Conservation (phyloP, 2,888 invertebrate species). For the Eustalomyia histrio region DNA sequence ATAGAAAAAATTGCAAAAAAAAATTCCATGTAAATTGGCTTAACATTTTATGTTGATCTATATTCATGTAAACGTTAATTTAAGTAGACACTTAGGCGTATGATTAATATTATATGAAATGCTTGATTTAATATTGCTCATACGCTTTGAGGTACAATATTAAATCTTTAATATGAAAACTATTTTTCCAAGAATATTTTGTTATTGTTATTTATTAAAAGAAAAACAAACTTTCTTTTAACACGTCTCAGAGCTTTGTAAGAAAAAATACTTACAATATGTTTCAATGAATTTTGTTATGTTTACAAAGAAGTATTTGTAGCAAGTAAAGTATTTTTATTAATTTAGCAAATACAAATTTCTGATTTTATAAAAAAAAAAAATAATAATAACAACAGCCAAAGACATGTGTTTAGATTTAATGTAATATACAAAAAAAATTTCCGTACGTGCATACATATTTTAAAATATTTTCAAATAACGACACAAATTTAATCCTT, state of each 20-base stretch:
- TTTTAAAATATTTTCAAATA: background rate
- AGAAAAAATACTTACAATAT: background rate
- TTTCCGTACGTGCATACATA: conserved; percentile 14
- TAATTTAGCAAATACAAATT: background rate
- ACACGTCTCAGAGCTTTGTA: background rate
- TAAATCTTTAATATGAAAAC: no score
- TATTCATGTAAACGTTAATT: no score
- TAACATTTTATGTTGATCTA: no score
- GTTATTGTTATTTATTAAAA: background rate
- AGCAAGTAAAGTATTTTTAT: no score
- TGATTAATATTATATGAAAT: no score
- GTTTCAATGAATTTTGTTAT: background rate
- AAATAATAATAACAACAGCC: background rate
- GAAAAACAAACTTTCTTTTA: background rate
- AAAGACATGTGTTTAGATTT: conserved; percentile 1
- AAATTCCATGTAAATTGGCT: no score
- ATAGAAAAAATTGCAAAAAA: no score
- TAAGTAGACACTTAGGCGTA: no score
- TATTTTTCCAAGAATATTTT: background rate
- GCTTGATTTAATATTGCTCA: background rate
- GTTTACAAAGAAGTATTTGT: no score
- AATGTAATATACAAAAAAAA: background rate
- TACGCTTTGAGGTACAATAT: background rate
- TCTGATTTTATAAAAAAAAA: background rate
- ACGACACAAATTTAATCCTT: conserved; percentile 24